Evolutionary conservation across 2,797 vertebrate species (phyloP).

Genomic region (Argyrosomus regius): DNA sequence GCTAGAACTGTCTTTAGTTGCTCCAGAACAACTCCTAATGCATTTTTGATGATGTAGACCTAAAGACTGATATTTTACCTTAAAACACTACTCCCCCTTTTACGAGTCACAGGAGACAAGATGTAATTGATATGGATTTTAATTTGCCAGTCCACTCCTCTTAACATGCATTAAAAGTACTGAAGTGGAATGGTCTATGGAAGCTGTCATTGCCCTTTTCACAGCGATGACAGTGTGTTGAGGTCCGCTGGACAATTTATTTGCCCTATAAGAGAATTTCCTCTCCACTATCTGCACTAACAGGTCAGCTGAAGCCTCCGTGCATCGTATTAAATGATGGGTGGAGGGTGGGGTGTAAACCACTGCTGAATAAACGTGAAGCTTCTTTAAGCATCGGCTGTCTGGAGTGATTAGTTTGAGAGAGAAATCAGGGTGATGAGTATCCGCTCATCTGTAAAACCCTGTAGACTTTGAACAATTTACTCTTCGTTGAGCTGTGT

Average conservation of each 20-base stretch:
- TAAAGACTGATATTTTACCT: slow-evolving; percentile 63
- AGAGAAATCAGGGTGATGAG: slow-evolving; percentile 53
- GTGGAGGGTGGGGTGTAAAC: not conserved
- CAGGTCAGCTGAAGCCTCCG: slow-evolving; percentile 44
- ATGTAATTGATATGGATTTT: slow-evolving; percentile 78
- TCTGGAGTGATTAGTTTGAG: slow-evolving; percentile 59
- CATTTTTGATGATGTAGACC: slow-evolving; percentile 64
- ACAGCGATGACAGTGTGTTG: slow-evolving; percentile 52
- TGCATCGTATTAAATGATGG: slow-evolving; percentile 43
- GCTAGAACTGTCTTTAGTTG: slow-evolving; percentile 29
- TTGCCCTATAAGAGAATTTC: slow-evolving; percentile 57
- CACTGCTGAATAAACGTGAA: slow-evolving; percentile 17
- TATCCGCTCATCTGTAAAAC: slow-evolving; percentile 61
- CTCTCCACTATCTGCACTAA: slow-evolving; percentile 45
- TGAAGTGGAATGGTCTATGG: slow-evolving; percentile 67
- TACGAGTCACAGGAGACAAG: slow-evolving; percentile 56
- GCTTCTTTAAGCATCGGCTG: slow-evolving; percentile 42
- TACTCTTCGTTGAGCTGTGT: slow-evolving; percentile 46
- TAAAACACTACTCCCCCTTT: slow-evolving; percentile 51
- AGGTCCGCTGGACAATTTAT: slow-evolving; percentile 67
- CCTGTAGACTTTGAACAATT: slow-evolving; percentile 57
- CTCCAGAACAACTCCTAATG: slow-evolving; percentile 52
- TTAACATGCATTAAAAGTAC: slow-evolving; percentile 75
- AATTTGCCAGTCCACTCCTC: slow-evolving; percentile 67
- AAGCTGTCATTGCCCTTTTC: slow-evolving; percentile 69